These are phyloP conservation scores for Andrena hattorfiana DNA, from an alignment of 2,888 invertebrate genomes.

Conservation along the genomic window DNA sequence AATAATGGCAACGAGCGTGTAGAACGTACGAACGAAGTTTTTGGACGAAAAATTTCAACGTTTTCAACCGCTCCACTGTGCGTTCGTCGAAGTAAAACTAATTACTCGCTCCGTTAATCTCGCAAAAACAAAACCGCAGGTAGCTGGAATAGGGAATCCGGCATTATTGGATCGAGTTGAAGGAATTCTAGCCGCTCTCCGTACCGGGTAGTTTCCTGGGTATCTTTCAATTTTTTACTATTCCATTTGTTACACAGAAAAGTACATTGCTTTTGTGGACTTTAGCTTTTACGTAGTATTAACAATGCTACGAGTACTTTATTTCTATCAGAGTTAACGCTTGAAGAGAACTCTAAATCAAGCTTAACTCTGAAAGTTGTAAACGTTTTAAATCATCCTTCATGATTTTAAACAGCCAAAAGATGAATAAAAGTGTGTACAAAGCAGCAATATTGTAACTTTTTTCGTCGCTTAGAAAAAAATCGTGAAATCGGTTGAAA, in stretches of 20 bases:
- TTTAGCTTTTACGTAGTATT: neutral
- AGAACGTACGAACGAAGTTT: neutral
- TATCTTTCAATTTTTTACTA: neutral
- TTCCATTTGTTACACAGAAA: neutral
- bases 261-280: neutral
- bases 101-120: slow-evolving; percentile 30
- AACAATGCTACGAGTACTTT: neutral
- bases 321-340: neutral
- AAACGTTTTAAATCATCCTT: too few species aligned
- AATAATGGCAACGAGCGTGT: slow-evolving; percentile 1
- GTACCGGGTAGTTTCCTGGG: neutral
- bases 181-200: slow-evolving; percentile 7
- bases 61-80: neutral
- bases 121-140: slow-evolving; percentile 13
- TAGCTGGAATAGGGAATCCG: slow-evolving; percentile 7
- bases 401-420: too few species aligned
- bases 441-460: too few species aligned
- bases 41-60: slow-evolving; percentile 6
- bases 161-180: slow-evolving; percentile 19
- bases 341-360: too few species aligned
- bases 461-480: too few species aligned
- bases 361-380: too few species aligned
- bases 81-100: slow-evolving; percentile 25
- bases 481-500: too few species aligned
- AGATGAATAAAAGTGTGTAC: too few species aligned